These are phyloP conservation scores for Dolichotis patagonum DNA, from an alignment of 2,113 vertebrate genomes.

Conservation along the genomic window DNA sequence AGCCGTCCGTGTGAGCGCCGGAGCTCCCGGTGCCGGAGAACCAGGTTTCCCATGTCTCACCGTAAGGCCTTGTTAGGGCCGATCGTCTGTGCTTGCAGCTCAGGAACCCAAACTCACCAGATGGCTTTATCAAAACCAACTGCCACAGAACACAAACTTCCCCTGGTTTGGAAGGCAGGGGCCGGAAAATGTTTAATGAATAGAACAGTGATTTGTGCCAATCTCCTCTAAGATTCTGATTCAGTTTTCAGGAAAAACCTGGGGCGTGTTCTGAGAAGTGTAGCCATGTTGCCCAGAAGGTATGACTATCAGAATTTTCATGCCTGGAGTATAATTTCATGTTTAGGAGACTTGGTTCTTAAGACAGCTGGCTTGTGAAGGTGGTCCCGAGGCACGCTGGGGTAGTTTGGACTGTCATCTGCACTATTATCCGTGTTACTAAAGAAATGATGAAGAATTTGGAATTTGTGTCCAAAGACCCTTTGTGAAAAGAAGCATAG, in stretches of 20 bases:
- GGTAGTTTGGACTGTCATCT: not conserved
- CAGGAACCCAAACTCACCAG: not conserved
- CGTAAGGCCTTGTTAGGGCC: not conserved
- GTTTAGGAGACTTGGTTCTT: not conserved
- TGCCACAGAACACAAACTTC: not conserved
- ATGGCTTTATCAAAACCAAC: not conserved
- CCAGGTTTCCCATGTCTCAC: not conserved
- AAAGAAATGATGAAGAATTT: not conserved
- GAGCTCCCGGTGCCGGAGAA: not conserved
- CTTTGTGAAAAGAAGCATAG: not conserved
- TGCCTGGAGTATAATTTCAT: not conserved
- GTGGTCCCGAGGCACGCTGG: not conserved
- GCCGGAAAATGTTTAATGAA: not conserved
- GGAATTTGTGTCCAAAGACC: not conserved
- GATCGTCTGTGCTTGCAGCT: not conserved
- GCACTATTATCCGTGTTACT: not conserved
- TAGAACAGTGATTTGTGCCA: not conserved
- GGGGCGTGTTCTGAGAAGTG: not conserved
- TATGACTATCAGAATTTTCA: not conserved
- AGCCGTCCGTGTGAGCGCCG: not conserved
- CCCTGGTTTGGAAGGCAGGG: not conserved
- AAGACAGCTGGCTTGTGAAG: not conserved
- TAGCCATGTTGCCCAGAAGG: not conserved
- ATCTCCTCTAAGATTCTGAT: not conserved
- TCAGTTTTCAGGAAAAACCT: not conserved